Evolutionary conservation across 2,888 invertebrate genomes (phyloP), one percentile per base, ranked within the genome.

Genomic region (Napeogenes inachia): DNA sequence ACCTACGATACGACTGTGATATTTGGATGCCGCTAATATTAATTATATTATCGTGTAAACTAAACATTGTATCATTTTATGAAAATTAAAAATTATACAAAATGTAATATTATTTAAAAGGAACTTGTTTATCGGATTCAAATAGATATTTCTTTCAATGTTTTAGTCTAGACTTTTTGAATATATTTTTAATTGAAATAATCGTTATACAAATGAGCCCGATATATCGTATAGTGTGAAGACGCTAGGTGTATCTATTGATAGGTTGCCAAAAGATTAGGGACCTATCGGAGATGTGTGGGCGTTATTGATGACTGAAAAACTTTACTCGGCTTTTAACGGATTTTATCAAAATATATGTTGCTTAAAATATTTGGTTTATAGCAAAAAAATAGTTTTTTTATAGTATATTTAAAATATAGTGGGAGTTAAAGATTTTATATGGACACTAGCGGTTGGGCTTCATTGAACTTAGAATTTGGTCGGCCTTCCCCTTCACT

Each of bases 241-340:
- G 65, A 64, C 32, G 57, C 70, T 77, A 82, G 80, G 81, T 81
- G 77, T 77, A 77, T 70, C 70, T 76, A 75, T 88, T 87, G 87
- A 85, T 64, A 72, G 61, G 53, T 67, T 79, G 87, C 88, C 88
- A 87, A 82, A 78, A 87, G 83, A 85, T 86, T 84, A 84, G 84
- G 77, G 80, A 79, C 77, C 74, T 73, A 74, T 74, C 65, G 72
- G 66, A 64, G 61, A 64, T 57, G 71, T 73, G 86, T 85, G 74
- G 85, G 87, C 70, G 84, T 75, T 78, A 76, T 81, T 77, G 79
- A 81, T 77, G 77, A 72, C 73, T 71, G 72, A 77, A 79, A 80
- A 81, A 73, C 70, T 71, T 69, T 70, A 71, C 75, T 75, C 78
- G 53, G 57, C 56, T 64, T 60, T 61, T 62, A 50, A 56, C 60